These are phyloP conservation scores for Hormiphora californensis DNA, from an alignment of 37 sponge, comb jelly and placozoan genomes.

Conservation along the genomic window DNA sequence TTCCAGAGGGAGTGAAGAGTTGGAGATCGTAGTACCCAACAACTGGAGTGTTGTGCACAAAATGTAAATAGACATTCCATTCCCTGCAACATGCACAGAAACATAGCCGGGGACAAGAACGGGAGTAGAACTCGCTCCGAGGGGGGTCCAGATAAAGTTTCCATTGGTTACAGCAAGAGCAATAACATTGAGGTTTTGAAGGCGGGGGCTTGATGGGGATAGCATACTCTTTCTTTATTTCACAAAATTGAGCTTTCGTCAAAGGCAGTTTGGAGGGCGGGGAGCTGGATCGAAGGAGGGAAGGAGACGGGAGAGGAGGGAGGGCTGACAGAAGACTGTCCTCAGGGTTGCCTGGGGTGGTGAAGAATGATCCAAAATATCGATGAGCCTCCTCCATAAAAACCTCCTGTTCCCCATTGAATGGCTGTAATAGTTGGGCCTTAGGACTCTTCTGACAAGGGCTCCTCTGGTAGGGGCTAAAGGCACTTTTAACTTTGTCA, in stretches of 20 bases:
- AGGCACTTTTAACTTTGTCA: constrained; percentile 11
- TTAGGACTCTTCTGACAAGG: background rate
- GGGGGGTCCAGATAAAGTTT: constrained; percentile 23
- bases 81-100: constrained; percentile 20
- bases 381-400: constrained; percentile 50
- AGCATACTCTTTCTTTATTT: background rate
- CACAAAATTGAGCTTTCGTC: background rate
- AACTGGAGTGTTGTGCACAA: background rate
- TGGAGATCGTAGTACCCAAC: constrained; percentile 38
- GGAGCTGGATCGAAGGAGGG: background rate
- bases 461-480: constrained; percentile 45
- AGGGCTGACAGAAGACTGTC: background rate
- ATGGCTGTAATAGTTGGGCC: background rate
- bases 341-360: constrained; percentile 35
- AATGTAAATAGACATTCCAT: constrained; percentile 40
- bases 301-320: background rate
- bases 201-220: constrained; percentile 20
- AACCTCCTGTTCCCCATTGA: constrained; percentile 49
- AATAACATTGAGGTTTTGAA: background rate
- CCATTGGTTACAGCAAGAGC: constrained; percentile 18
- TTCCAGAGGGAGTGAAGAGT: background rate
- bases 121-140: background rate
- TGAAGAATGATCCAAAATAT: constrained; percentile 20
- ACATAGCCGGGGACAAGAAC: background rate
- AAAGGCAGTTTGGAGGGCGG: no score